Conservation (phyloP, 2,797 vertebrate species). For the Sebastes itinus region DNA sequence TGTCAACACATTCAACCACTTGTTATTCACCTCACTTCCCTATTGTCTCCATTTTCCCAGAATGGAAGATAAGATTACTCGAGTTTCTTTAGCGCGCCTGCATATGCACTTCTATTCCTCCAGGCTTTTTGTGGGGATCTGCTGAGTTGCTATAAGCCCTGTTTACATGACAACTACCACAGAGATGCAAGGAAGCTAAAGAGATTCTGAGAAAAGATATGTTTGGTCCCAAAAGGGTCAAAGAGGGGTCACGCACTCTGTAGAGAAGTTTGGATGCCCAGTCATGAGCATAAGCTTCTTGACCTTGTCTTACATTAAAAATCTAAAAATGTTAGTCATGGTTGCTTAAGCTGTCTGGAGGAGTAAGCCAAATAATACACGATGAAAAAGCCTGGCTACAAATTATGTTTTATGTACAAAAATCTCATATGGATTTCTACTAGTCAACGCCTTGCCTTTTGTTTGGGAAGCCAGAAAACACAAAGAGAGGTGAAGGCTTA, state of each 20-base stretch:
- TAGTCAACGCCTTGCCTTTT: constrained; percentile 13
- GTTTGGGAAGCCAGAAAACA: constrained; percentile 22
- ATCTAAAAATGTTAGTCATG: constrained; percentile 14
- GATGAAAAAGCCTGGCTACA: background rate
- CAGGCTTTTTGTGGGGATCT: constrained; percentile 13
- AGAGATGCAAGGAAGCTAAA: constrained; percentile 27
- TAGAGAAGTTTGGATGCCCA: background rate
- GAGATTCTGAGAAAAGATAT: constrained; percentile 36
- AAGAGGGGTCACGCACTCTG: constrained; percentile 5
- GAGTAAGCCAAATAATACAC: constrained; percentile 6
- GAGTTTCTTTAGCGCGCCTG: constrained; percentile 38
- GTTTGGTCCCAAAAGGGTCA: constrained; percentile 33
- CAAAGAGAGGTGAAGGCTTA: constrained; percentile 2
- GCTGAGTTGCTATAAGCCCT: constrained; percentile 26
- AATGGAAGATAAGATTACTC: constrained; percentile 65
- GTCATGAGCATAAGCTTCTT: background rate
- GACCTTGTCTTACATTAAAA: constrained; percentile 13
- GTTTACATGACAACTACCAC: constrained; percentile 53
- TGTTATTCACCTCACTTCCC: constrained; percentile 51
- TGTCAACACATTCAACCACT: constrained; percentile 66
- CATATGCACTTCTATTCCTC: constrained; percentile 8
- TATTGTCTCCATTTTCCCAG: constrained; percentile 48
- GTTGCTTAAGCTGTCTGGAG: constrained; percentile 12
- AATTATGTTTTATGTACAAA: background rate
- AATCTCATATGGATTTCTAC: constrained; percentile 4